phyloP scores from a whole-genome alignment of 2,888 invertebrate genomes.

The Magallana nippona region DNA sequence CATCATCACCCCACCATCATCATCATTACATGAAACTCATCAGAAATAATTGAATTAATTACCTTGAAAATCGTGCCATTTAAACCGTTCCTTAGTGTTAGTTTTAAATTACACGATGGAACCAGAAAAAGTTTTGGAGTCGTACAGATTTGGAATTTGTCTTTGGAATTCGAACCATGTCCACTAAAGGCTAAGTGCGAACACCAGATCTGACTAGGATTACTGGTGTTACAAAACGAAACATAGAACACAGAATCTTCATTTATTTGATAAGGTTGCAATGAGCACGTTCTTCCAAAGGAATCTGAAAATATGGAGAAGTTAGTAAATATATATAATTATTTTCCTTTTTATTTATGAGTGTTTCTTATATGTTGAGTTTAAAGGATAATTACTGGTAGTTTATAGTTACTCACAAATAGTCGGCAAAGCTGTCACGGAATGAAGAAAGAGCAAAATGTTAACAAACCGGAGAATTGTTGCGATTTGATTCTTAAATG shows the following conservation, averaged over 20 bases:
- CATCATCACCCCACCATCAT: no score
- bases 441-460: no score
- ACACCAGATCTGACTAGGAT: background rate
- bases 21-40: no score
- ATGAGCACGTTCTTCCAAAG: background rate
- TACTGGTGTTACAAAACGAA: background rate
- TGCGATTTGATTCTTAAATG: no score
- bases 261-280: background rate
- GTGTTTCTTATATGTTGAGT: no score
- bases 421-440: no score
- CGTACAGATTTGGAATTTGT: slow-evolving; percentile 6
- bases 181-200: slow-evolving; percentile 2
- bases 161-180: background rate
- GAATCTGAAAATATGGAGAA: background rate
- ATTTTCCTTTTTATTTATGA: no score
- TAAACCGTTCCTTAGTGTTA: background rate
- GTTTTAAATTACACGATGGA: background rate
- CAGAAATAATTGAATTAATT: background rate
- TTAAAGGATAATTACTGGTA: no score
- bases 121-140: background rate
- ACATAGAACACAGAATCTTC: background rate
- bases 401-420: no score
- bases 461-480: no score
- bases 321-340: no score
- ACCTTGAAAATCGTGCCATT: slow-evolving; percentile 3